A percentile compares a stretch with the other conserved stretches of the same genome.
These are phyloP conservation scores for Nanorana parkeri DNA, from an alignment of 2,113 vertebrate genomes.

Conservation along the genomic window DNA sequence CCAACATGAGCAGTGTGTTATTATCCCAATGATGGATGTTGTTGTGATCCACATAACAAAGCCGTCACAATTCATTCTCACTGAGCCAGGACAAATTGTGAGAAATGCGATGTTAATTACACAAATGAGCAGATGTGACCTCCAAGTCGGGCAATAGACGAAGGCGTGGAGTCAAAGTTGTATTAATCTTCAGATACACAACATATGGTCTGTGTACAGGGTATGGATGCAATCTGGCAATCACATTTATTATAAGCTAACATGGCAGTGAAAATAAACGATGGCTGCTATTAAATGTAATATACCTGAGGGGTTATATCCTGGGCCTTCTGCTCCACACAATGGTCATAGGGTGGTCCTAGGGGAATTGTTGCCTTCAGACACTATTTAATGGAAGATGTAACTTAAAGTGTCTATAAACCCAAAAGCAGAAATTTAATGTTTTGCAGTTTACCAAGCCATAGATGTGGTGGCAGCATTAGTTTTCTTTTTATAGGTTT, in stretches of 20 bases:
- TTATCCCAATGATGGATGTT: slow-evolving; percentile 39
- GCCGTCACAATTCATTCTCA: slow-evolving; percentile 43
- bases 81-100: slow-evolving; percentile 31
- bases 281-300: background rate
- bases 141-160: slow-evolving; percentile 9
- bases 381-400: too few species aligned
- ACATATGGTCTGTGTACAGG: slow-evolving; percentile 35
- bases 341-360: too few species aligned
- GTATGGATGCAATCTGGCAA: slow-evolving; percentile 2
- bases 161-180: slow-evolving; percentile 10
- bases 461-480: too few species aligned
- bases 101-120: slow-evolving; percentile 44
- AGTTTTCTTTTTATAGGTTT: too few species aligned
- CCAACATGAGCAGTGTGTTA: slow-evolving; percentile 22
- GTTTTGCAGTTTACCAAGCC: too few species aligned
- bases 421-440: too few species aligned
- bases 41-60: slow-evolving; percentile 37
- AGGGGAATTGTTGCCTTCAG: too few species aligned
- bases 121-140: slow-evolving; percentile 47
- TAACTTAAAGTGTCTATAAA: too few species aligned
- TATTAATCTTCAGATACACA: slow-evolving; percentile 36
- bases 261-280: slow-evolving; percentile 10
- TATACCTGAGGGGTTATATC: slow-evolving; percentile 7
- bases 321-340: too few species aligned
- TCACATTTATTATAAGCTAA: slow-evolving; percentile 16